A percentile compares a stretch with the other conserved stretches of the same genome.
Conservation (phyloP, 2,113 vertebrate species). For the Tachysurus vachellii region DNA sequence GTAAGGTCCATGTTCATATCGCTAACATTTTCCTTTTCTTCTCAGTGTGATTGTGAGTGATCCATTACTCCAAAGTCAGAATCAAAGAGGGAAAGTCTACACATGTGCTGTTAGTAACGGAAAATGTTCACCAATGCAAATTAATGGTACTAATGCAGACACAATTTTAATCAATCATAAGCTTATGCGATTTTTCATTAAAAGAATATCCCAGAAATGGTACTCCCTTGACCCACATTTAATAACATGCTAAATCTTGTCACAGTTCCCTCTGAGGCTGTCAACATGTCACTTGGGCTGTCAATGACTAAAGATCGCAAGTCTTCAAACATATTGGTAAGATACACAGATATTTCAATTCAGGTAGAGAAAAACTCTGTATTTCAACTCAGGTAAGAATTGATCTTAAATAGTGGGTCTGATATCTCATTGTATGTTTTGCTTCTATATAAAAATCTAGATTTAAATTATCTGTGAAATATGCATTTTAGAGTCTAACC, state of each 20-base stretch:
- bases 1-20: neutral
- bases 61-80: constrained; percentile 55
- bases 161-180: neutral
- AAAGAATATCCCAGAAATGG: neutral
- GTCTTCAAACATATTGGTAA: constrained; percentile 59
- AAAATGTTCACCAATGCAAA: constrained; percentile 28
- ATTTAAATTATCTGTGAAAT: neutral
- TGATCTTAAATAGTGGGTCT: neutral
- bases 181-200: neutral
- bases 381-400: neutral
- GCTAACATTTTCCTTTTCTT: constrained; percentile 25
- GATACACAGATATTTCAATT: neutral
- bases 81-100: constrained; percentile 58
- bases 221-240: neutral
- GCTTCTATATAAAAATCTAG: neutral
- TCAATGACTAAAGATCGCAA: constrained; percentile 57
- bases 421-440: neutral
- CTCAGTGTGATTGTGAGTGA: constrained; percentile 69
- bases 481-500: neutral
- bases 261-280: constrained; percentile 59
- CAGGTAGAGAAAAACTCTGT: neutral
- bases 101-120: constrained; percentile 25
- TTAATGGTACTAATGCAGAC: constrained; percentile 15
- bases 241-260: neutral
- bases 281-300: constrained; percentile 74